Conservation (phyloP, 2,113 vertebrate genomes). For the Anas platyrhynchos region DNA sequence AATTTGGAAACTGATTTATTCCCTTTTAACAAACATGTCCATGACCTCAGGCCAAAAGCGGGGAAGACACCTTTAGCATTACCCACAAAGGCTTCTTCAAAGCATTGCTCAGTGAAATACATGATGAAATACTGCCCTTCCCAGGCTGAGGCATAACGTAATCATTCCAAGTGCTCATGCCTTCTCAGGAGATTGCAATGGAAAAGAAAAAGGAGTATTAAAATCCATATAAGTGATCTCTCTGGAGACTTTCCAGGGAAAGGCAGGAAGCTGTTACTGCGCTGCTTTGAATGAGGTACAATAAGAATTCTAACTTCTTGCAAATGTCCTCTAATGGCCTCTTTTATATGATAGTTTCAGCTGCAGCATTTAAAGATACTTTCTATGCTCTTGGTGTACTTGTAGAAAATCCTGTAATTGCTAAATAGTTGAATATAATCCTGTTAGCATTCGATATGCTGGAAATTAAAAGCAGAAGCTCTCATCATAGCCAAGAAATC, state of each 20-base stretch:
- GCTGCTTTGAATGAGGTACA: slow-evolving; percentile 25
- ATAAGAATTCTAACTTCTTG: slow-evolving; percentile 15
- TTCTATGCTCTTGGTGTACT: neutral
- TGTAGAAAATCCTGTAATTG: slow-evolving; percentile 1
- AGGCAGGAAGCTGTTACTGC: neutral
- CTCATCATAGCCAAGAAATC: neutral
- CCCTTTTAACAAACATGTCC: neutral
- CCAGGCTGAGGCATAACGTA: slow-evolving; percentile 24
- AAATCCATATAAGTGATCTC: slow-evolving; percentile 7
- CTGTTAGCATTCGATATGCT: slow-evolving; percentile 24
- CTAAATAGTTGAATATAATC: slow-evolving; percentile 28
- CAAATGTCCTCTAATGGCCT: slow-evolving; percentile 12
- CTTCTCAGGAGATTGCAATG: slow-evolving; percentile 16
- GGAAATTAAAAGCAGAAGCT: slow-evolving; percentile 62
- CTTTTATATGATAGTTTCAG: neutral
- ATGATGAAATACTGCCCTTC: slow-evolving; percentile 53
- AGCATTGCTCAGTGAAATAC: slow-evolving; percentile 23
- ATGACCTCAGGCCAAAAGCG: neutral
- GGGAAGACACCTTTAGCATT: slow-evolving; percentile 34
- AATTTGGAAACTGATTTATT: neutral
- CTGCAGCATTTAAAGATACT: neutral
- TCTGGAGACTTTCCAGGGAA: slow-evolving; percentile 17
- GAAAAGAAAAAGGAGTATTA: slow-evolving; percentile 20
- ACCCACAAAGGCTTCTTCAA: slow-evolving; percentile 38
- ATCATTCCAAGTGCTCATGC: neutral